phyloP scores from a whole-genome alignment of 2,888 invertebrate species.

The Nomada ruficornis region DNA sequence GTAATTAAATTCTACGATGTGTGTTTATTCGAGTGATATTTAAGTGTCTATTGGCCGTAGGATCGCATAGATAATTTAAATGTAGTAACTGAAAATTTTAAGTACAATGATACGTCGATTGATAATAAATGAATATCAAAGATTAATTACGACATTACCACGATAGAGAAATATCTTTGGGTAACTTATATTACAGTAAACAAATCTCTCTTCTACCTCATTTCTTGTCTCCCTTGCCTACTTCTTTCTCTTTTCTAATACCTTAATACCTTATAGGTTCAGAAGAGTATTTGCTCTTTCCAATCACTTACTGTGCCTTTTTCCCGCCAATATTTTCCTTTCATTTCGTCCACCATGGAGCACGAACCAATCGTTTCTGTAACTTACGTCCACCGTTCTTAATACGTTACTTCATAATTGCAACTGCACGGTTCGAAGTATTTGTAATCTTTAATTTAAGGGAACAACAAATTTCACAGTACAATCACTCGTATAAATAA shows the following conservation, averaged over 20 bases:
- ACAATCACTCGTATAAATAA: not conserved
- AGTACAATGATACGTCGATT: constrained; percentile 3
- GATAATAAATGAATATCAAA: not conserved
- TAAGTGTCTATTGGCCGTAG: not conserved
- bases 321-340: not conserved
- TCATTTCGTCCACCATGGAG: not conserved
- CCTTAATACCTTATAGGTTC: not conserved
- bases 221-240: not conserved
- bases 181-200: not conserved
- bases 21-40: not conserved
- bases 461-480: not conserved
- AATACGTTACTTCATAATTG: too few species aligned
- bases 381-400: too few species aligned
- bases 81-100: not conserved
- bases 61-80: constrained; percentile 11
- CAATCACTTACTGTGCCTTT: not conserved
- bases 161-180: too few species aligned
- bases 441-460: too few species aligned
- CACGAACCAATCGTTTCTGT: not conserved
- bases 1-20: not conserved
- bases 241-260: not conserved
- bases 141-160: not conserved
- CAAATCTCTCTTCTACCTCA: not conserved
- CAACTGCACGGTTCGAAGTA: too few species aligned
- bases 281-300: not conserved